Evolutionary conservation across 2,888 invertebrate species (phyloP).

Genomic region (Zonitis immaculata): DNA sequence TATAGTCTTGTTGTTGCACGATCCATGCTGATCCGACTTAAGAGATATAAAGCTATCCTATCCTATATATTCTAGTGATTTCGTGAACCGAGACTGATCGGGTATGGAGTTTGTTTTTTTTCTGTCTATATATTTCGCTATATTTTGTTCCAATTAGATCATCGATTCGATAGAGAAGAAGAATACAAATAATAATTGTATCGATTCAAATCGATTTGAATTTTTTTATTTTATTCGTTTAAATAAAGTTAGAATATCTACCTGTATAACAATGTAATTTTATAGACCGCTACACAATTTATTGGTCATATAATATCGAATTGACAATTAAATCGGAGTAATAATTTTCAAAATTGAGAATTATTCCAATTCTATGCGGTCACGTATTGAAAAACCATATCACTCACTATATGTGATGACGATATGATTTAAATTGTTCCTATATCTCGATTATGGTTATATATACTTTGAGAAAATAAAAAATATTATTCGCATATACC

Average conservation of each 20-base stretch:
- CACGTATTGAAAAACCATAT: conserved; percentile 17
- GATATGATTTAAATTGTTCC: conserved; percentile 17
- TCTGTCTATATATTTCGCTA: neutral
- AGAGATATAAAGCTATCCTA: neutral
- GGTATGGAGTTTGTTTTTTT: neutral
- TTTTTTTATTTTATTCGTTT: neutral
- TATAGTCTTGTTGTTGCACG: conserved; percentile 18
- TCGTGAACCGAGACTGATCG: neutral
- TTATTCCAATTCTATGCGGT: conserved; percentile 15
- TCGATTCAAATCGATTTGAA: neutral
- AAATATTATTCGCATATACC: no score
- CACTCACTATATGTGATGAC: conserved; percentile 8
- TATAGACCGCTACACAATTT: neutral
- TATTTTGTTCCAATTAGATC: no score
- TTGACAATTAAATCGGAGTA: conserved; percentile 1
- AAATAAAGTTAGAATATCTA: neutral
- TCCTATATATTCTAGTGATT: neutral
- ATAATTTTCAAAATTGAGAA: conserved; percentile 9
- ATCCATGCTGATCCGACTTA: conserved; percentile 12
- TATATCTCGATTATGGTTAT: conserved; percentile 2
- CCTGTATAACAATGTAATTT: neutral
- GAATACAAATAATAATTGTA: neutral
- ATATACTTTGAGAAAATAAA: no score
- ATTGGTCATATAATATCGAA: neutral
- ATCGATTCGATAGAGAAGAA: neutral